Evolutionary conservation across 2,113 vertebrate genomes (phyloP).

Genomic region (Pelmatolapia mariae): DNA sequence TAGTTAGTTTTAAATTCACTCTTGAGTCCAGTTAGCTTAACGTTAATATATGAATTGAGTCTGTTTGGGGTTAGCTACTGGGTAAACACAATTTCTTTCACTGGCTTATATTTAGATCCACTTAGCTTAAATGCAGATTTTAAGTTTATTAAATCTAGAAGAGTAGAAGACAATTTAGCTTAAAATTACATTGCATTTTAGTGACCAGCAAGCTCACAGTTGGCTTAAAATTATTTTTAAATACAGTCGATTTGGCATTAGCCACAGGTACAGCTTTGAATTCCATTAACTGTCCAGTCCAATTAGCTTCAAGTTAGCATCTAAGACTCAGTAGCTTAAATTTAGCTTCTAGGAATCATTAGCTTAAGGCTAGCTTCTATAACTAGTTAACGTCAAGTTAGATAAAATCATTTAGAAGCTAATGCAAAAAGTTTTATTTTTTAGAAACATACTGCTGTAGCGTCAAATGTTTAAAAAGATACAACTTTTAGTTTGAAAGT

Average conservation of each 20-base stretch:
- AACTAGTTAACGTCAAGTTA: background rate
- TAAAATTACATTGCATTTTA: background rate
- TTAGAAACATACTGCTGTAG: fast-evolving
- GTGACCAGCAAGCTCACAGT: background rate
- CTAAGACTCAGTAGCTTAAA: background rate
- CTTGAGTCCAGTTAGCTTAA: background rate
- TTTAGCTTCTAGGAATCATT: background rate
- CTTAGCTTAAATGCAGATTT: background rate
- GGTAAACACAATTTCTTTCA: background rate
- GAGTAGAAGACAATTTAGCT: background rate
- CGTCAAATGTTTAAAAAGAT: background rate
- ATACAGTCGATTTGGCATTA: background rate
- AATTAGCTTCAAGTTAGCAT: background rate
- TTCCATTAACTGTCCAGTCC: background rate
- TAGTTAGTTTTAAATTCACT: background rate
- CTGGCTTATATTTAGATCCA: background rate
- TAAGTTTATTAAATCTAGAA: background rate
- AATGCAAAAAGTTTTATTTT: background rate
- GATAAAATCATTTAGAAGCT: background rate
- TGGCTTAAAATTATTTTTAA: background rate
- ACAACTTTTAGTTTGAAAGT: background rate
- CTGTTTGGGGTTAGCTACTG: background rate
- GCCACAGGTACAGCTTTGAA: background rate
- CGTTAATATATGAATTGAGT: background rate
- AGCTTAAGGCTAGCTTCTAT: background rate